These are phyloP conservation scores for Melipona bicolor DNA, from an alignment of 2,888 invertebrate species.

Conservation along the genomic window DNA sequence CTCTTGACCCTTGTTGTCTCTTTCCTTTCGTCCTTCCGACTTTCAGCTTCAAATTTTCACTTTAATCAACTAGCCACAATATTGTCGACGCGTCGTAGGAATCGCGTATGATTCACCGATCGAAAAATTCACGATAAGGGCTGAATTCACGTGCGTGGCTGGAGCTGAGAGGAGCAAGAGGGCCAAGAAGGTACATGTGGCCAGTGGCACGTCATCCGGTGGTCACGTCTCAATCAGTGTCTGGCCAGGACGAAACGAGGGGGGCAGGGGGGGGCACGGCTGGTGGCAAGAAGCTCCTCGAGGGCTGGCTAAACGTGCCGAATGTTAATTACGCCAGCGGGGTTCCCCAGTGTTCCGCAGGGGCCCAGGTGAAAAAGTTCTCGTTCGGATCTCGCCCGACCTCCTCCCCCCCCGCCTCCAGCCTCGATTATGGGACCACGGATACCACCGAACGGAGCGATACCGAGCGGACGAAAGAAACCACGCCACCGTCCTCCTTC, in stretches of 20 bases:
- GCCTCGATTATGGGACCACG: slow-evolving; percentile 55
- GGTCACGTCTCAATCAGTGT: slow-evolving; percentile 80
- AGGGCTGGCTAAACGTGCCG: slow-evolving; percentile 77
- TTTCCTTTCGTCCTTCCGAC: neutral
- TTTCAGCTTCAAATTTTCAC: neutral
- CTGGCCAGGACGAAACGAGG: slow-evolving; percentile 53
- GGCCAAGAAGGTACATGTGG: neutral
- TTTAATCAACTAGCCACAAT: neutral
- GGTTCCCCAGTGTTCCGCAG: slow-evolving; percentile 63
- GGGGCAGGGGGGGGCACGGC: slow-evolving; percentile 30
- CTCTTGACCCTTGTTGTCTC: neutral
- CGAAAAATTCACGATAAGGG: slow-evolving; percentile 23
- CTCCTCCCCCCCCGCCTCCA: slow-evolving; percentile 9
- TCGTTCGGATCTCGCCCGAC: slow-evolving; percentile 70
- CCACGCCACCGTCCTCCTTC: slow-evolving; percentile 23
- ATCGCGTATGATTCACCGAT: slow-evolving; percentile 44
- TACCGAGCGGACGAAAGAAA: slow-evolving; percentile 57
- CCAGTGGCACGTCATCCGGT: slow-evolving; percentile 70
- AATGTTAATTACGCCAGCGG: slow-evolving; percentile 81
- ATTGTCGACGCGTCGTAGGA: neutral
- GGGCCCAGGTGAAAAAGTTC: slow-evolving; percentile 75
- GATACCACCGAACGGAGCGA: slow-evolving; percentile 15
- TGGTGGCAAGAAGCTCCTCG: slow-evolving; percentile 68
- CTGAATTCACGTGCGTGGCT: neutral
- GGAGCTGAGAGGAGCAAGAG: neutral